Evolutionary conservation across 2,797 vertebrate genomes (phyloP), one percentile per base, ranked within the genome.

Genomic region (Sebastolobus altivelis): DNA sequence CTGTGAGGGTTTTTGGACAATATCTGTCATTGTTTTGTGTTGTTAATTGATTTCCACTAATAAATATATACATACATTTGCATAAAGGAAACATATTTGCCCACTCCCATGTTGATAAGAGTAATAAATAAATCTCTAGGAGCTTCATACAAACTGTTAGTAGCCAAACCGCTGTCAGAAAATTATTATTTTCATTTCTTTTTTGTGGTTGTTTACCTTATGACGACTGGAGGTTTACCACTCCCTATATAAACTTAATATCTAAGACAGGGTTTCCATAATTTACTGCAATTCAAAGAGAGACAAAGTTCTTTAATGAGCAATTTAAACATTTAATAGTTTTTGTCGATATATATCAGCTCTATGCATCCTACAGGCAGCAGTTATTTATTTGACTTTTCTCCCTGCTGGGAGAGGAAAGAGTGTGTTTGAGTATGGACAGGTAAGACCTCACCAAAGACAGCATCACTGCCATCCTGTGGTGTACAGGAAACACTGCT

Each of bases 401-500:
- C 35, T 13, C 2, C 27, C 35, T 18, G 46, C 20, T 22, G 20
- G 18, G 20, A 67, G 43, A 49, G n/a, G 40, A 52, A 8, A 22
- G 40, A 4, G 16, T 14, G 38, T 73, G 68, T 55, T 1, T 46
- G 29, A 4, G 35, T 25, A 5, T 20, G 5, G n/a, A 75, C 69
- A 85, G 67, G 54, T 37, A 9, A 66, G 11, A 12, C 16, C 1
- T 54, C 33, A 37, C 22, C 59, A 35, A 3, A 40, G 38, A 66
- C 58, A 6, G 2, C 72, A 25, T 78, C 77, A 77, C 86, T 87
- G 91, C 91, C 92, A 87, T 78, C 92, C n/a, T 85, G 86, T 92
- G 93, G 91, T 40, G 40, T 8, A 8, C 4, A 46, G 49, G 35
- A 54, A 77, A 72, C 37, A 84, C 46, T 79, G 33, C 67, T 55